Evolutionary conservation across 2,797 vertebrate genomes (phyloP), one percentile per base, ranked within the genome.

Genomic region (Poeciliopsis paucimaculata): DNA sequence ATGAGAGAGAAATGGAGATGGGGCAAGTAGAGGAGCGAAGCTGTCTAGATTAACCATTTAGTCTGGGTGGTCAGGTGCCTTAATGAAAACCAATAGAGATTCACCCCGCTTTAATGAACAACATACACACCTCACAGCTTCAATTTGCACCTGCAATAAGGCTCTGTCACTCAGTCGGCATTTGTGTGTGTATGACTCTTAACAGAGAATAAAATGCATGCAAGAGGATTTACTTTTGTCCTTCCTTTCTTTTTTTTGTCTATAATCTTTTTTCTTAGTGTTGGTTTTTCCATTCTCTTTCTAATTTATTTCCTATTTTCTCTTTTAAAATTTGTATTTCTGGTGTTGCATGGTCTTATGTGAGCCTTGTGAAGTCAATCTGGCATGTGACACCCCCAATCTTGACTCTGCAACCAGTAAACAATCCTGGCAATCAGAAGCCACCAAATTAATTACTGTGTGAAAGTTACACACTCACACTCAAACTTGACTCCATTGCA

Each of bases 51-150:
- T 98, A 98, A 96, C 96, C 96, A 96, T 96, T 92, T 92, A 88
- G 91, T 93, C 89, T 77, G 88, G 90, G 77, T 92, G 92, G 90
- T 95, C 97, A 96, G 89, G 93, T 91, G 93, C 89, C 87, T 96
- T 99, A 99, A 99, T 99, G 97, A 97, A 99, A 98, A 97, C 96
- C 97, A 98, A 98, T 98, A 96, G 96, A 97, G 97, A 97, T 98
- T 98, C 97, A 97, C 97, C 96, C 96, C 94, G 94, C 97, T 97
- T 98, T 99, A 99, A 99, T 99, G 97, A 98, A 97, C 95, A 97
- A 97, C 97, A 97, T 96, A 97, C 96, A 94, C 96, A 97, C 97
- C 96, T 96, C 96, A 97, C 96, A 95, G 95, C 94, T 95, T 96
- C 98, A 99, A 99, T 99, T 98, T 99, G 98, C 97, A 96, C 96